Percentiles rank a stretch among this genome's conserved stretches.
Conservation (phyloP, 53 echinoderm and acorn worm species). For the Luidia sarsii region DNA sequence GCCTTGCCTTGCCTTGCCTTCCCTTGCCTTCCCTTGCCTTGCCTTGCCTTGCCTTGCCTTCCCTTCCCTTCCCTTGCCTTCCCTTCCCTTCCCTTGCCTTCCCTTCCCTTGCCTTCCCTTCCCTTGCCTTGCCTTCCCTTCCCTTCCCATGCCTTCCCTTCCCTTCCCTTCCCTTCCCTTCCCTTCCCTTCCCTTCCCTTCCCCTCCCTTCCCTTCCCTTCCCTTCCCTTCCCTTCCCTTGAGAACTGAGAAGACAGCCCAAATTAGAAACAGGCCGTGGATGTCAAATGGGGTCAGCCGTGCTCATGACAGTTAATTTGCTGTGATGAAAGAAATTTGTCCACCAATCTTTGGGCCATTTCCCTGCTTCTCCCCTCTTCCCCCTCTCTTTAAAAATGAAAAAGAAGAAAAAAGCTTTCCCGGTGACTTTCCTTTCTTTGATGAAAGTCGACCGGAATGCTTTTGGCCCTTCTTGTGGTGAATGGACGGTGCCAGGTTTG, state of each 20-base stretch:
- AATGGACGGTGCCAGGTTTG: background rate
- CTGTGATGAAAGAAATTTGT: slow-evolving; percentile 51
- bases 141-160: background rate
- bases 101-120: background rate
- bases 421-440: too few species aligned
- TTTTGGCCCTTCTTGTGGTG: background rate
- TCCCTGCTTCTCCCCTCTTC: background rate
- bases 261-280: slow-evolving; percentile 41
- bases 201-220: slow-evolving; percentile 1
- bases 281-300: slow-evolving; percentile 46
- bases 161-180: slow-evolving; percentile 4
- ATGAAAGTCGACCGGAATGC: background rate
- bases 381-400: background rate
- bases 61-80: slow-evolving; percentile 1
- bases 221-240: slow-evolving; percentile 4
- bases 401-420: too few species aligned
- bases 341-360: slow-evolving; percentile 9
- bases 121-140: background rate
- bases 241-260: slow-evolving; percentile 5
- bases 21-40: background rate
- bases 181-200: slow-evolving; percentile 4
- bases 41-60: background rate
- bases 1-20: background rate
- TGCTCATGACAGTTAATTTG: slow-evolving; percentile 52
- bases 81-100: slow-evolving; percentile 1